Evolutionary conservation across 2,888 invertebrate genomes (phyloP), one percentile per base, ranked within the genome.

Genomic region (Uropetala carovei): DNA sequence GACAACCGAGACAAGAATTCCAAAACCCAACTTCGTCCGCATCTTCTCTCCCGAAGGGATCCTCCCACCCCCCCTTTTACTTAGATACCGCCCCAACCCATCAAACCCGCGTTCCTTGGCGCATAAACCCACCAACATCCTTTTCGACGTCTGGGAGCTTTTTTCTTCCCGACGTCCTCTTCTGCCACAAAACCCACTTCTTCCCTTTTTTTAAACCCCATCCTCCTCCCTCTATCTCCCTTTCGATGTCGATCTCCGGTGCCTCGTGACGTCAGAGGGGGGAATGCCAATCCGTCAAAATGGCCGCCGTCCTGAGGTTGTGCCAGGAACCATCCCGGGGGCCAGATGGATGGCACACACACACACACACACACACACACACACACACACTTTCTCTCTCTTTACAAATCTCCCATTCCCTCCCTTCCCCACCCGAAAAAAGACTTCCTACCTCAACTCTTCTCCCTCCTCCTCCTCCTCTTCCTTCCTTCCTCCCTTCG

Each of bases 1-100:
- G 89, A 89, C 89, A 89, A 89, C 64, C 89, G 89, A 89, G 89
- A 89, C 89, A 89, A 89, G 89, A 89, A 89, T 89, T 89, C 64
- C 89, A 43, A 89, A 64, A 30, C 89, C 89, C 89, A 89, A 60
- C 89, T 30, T 75, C 18, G 30, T 30, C 13, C 14, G 30, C 11
- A 13, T 16, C 56, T 18, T 57, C 18, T 11, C 57, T 9, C n/a
- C 83, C 43, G 83, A 57, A 83, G 83, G 83, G 83, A 75, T 64
- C 64, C 64, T 43, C 22, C 11, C 16, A 4, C 14, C 64, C n/a
- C 16, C n/a, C 56, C 22, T 59, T 27, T 30, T 9, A 64, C 89
- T 64, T 30, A 89, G 89, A 89, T 60, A 60, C 64, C 89, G 64
- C 64, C 30, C 89, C 18, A n/a, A 18, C 64, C 60, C 89, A 60